These are phyloP conservation scores for Drosophila quasianomalipes DNA, from an alignment of 2,888 invertebrate genomes.

Conservation along the genomic window DNA sequence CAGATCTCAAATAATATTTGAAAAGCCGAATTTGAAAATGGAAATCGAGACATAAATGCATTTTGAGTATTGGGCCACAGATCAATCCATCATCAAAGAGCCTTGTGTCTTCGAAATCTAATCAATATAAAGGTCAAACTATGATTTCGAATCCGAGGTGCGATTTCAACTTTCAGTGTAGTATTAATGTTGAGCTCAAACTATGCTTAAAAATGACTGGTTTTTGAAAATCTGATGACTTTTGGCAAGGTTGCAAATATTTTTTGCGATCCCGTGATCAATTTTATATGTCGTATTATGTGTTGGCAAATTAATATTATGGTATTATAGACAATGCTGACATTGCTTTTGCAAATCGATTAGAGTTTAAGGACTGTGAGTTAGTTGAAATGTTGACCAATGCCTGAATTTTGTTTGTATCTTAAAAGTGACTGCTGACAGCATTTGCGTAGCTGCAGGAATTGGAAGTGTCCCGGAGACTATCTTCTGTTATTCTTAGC, in stretches of 20 bases:
- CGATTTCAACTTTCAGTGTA: not conserved
- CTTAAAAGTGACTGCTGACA: not conserved
- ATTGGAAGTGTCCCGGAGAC: not conserved
- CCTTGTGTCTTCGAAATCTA: not conserved
- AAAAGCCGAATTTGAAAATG: rapidly evolving
- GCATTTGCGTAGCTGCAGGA: not conserved
- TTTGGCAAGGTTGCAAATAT: not conserved
- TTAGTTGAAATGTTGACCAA: not conserved
- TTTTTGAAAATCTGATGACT: not conserved
- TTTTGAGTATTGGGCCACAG: not conserved
- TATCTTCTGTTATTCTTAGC: not conserved
- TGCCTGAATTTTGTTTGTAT: not conserved
- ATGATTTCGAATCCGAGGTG: too few relatives aligned
- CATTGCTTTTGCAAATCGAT: not conserved
- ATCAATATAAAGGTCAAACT: too few relatives aligned
- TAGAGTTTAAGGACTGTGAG: not conserved
- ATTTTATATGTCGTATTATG: too few relatives aligned
- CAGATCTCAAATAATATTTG: not conserved
- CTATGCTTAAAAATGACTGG: not conserved
- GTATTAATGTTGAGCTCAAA: not conserved
- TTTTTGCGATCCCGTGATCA: too few relatives aligned
- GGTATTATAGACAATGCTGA: not conserved
- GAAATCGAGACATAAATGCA: not conserved
- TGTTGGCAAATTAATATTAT: not conserved
- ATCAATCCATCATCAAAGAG: not conserved